Percentiles rank a stretch among this genome's conserved stretches.
These are phyloP conservation scores for Herminia tarsipennalis DNA, from an alignment of 2,888 invertebrate species.

Conservation along the genomic window DNA sequence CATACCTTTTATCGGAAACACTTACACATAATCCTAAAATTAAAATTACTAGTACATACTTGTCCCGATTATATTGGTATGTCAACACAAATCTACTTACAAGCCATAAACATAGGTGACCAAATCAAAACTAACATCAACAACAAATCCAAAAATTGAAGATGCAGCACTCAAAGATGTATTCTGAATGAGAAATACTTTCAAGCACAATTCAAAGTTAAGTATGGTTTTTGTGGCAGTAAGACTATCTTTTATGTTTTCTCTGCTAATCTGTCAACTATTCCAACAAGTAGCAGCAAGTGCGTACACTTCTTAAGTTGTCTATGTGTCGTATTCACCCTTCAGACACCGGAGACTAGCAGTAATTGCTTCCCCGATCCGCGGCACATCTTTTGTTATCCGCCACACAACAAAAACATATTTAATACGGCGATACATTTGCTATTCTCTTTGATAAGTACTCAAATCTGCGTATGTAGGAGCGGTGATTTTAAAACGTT, in stretches of 20 bases:
- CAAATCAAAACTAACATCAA: no score
- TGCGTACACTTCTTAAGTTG: slow-evolving; percentile 43
- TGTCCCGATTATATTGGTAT: no score
- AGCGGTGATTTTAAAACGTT: slow-evolving; percentile 9
- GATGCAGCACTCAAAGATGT: no score
- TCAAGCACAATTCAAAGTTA: no score
- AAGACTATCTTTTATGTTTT: background rate
- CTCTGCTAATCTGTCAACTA: background rate
- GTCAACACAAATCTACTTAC: no score
- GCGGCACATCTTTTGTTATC: slow-evolving; percentile 65
- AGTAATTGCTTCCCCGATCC: slow-evolving; percentile 69
- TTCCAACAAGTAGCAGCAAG: slow-evolving; percentile 9
- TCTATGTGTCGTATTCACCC: slow-evolving; percentile 64
- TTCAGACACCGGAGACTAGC: slow-evolving; percentile 60
- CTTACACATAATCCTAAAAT: no score
- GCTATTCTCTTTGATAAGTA: slow-evolving; percentile 25
- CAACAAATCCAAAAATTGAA: no score
- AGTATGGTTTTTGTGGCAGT: background rate
- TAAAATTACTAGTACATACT: no score
- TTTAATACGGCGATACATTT: slow-evolving; percentile 48
- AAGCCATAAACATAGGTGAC: no score
- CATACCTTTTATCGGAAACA: no score
- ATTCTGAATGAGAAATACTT: no score
- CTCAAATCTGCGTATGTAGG: slow-evolving; percentile 5
- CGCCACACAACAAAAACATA: slow-evolving; percentile 59